phyloP scores from a whole-genome alignment of 2,113 vertebrate genomes.

The Orthonyx spaldingii region DNA sequence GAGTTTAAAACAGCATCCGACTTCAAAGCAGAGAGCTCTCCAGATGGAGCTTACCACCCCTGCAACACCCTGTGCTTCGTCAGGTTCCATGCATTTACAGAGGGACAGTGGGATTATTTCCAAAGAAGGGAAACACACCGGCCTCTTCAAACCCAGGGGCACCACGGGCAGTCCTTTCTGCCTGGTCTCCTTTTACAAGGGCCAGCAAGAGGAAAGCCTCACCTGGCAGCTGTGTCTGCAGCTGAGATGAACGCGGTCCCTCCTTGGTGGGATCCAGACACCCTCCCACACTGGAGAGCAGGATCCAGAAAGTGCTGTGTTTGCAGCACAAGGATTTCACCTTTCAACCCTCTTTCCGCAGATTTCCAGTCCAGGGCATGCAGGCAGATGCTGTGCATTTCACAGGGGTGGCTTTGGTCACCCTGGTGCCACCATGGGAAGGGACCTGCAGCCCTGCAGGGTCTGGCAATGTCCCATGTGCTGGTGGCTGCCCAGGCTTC shows the following conservation, averaged over 20 bases:
- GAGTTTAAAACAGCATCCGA: not conserved
- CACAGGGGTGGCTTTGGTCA: not conserved
- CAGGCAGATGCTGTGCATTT: not conserved
- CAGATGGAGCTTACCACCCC: constrained; percentile 6
- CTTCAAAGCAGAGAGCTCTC: constrained; percentile 49
- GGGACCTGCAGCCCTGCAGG: not conserved
- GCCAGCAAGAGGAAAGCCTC: not conserved
- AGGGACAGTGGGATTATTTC: not conserved
- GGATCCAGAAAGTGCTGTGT: not conserved
- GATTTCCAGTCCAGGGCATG: not conserved
- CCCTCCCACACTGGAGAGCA: rapidly evolving
- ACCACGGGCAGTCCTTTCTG: not conserved
- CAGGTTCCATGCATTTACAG: not conserved
- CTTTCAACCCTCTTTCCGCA: not conserved
- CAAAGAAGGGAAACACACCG: not conserved
- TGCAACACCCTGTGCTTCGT: not conserved
- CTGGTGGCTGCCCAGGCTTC: not conserved
- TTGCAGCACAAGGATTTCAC: not conserved
- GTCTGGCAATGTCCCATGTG: rapidly evolving
- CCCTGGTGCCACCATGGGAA: not conserved
- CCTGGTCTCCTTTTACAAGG: not conserved
- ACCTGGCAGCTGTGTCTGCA: not conserved
- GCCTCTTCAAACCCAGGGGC: not conserved
- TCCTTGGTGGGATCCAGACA: rapidly evolving
- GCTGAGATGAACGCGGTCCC: rapidly evolving